These are phyloP conservation scores for Blomia tropicalis DNA, from an alignment of 2,888 invertebrate species.

Conservation along the genomic window DNA sequence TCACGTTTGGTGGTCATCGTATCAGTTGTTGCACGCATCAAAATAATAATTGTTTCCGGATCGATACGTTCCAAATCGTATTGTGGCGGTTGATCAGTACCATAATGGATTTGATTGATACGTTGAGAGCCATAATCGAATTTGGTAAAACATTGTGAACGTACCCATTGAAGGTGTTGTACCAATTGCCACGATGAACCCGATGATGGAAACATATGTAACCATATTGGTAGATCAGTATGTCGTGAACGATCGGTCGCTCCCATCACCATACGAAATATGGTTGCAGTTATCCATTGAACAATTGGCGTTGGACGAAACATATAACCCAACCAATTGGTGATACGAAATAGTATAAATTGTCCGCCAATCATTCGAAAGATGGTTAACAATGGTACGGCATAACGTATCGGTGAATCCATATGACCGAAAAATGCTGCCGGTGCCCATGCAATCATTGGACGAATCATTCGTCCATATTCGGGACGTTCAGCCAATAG, in stretches of 20 bases:
- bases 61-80: neutral
- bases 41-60: neutral
- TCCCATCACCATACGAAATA: neutral
- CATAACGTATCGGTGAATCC: neutral
- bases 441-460: slow-evolving; percentile 3
- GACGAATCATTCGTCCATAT: neutral
- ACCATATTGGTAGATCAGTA: neutral
- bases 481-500: neutral
- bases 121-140: slow-evolving; percentile 7
- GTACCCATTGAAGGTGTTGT: slow-evolving; percentile 13
- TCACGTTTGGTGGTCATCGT: slow-evolving; percentile 3
- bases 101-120: neutral
- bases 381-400: neutral
- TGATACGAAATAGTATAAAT: slow-evolving; percentile 1
- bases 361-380: neutral
- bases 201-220: slow-evolving; percentile 3
- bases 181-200: slow-evolving; percentile 15
- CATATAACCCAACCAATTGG: neutral
- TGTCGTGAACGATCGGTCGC: neutral
- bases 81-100: slow-evolving; percentile 7
- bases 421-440: neutral
- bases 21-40: slow-evolving; percentile 4
- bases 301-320: slow-evolving; percentile 7
- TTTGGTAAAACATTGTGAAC: slow-evolving; percentile 2
- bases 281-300: neutral